Percentiles rank a stretch among this genome's conserved stretches.
These are phyloP conservation scores for Leiothrix lutea DNA, from an alignment of 2,113 vertebrate species.

Conservation along the genomic window DNA sequence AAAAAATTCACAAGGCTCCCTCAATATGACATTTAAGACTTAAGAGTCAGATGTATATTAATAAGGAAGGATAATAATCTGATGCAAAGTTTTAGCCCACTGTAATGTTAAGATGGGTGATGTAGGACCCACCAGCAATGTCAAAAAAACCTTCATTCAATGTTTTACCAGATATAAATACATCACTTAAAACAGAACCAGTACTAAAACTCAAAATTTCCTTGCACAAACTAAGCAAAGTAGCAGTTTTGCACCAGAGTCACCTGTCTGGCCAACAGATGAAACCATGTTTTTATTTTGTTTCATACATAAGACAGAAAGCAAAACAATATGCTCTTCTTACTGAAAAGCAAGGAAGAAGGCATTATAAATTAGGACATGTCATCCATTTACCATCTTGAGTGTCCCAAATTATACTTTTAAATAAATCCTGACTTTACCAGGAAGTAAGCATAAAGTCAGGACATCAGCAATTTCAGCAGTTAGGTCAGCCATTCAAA, in stretches of 20 bases:
- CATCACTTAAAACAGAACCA: not conserved
- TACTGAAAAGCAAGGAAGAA: not conserved
- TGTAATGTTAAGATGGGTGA: not conserved
- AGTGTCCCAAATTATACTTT: not conserved
- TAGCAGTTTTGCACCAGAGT: not conserved
- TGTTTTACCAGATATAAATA: not conserved
- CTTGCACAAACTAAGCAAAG: not conserved
- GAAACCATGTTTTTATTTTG: not conserved
- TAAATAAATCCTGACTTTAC: not conserved
- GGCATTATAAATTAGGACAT: not conserved
- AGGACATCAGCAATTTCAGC: not conserved
- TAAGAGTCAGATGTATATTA: not conserved
- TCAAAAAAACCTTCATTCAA: not conserved
- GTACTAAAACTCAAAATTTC: not conserved
- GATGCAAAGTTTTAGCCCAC: not conserved
- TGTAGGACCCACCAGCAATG: accelerated
- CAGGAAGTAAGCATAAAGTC: not conserved
- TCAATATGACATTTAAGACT: not conserved
- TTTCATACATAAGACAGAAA: not conserved
- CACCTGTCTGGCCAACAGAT: not conserved
- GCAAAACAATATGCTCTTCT: not conserved
- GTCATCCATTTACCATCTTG: not conserved
- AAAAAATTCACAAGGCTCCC: not conserved
- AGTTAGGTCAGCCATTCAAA: not conserved
- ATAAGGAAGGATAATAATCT: not conserved